Evolutionary conservation across 1,140 invertebrate genomes (phyloP).

Genomic region (Eurosta solidaginis): DNA sequence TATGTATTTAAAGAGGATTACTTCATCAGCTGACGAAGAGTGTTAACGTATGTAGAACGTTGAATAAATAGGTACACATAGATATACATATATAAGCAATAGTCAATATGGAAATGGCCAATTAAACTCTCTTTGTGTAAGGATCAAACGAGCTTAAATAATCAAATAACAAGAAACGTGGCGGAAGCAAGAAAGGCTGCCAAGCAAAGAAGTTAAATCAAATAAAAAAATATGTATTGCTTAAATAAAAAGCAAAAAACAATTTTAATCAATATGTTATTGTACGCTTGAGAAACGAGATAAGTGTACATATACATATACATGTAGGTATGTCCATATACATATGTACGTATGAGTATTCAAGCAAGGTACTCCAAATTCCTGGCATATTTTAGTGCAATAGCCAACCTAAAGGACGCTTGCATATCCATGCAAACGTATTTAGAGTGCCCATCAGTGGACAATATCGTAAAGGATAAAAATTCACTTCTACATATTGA

Average conservation of each 20-base stretch:
- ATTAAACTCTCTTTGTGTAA: conserved; percentile 8
- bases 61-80: too few relatives aligned
- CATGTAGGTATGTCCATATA: not conserved
- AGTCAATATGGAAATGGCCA: not conserved
- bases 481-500: not conserved
- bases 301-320: conserved; percentile 20
- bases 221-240: conserved; percentile 41
- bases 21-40: too few relatives aligned
- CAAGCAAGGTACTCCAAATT: too few relatives aligned
- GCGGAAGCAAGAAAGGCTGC: conserved; percentile 3
- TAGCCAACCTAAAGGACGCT: not conserved
- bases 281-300: conserved; percentile 43
- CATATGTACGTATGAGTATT: not conserved
- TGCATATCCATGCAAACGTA: not conserved
- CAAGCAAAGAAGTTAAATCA: not conserved
- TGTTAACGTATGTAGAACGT: too few relatives aligned
- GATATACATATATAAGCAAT: not conserved
- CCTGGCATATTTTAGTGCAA: not conserved
- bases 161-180: conserved; percentile 22
- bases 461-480: conserved; percentile 16
- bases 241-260: conserved; percentile 57
- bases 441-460: not conserved
- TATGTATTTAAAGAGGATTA: too few relatives aligned
- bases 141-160: conserved; percentile 12
- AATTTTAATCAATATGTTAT: conserved; percentile 58